Evolutionary conservation across 1,140 invertebrate genomes (phyloP), one percentile per base, ranked within the genome.

Genomic region (Drosophila setifemur): DNA sequence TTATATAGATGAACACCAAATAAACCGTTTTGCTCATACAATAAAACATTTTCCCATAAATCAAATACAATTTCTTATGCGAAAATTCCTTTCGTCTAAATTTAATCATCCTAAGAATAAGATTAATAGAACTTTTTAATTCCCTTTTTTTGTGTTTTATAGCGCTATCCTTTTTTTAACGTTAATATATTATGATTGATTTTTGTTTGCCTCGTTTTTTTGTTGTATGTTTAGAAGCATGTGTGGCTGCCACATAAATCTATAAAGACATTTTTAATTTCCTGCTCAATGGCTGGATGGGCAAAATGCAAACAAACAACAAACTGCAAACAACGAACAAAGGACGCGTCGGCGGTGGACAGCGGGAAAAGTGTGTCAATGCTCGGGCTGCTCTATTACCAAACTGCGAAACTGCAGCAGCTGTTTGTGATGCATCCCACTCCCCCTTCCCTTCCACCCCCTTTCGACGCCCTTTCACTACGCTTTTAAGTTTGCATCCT

Each of bases 231-330:
- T 18, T n/a, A 16, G 16, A 25, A 45, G 16, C 14, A 21, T 31
- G 19, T 31, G 26, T 35, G 39, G 42, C 5, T 28, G 21, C 9
- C 61, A 31, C 29, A 72, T 72, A 72, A 72, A 72, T 71, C 55
- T 50, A 37, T 72, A 52, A 66, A 44, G 78, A 70, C 73, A 78
- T 70, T 70, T 72, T 72, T 63, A 72, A 72, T 72, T 72, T 63
- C 67, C 69, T 63, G 54, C 40, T 72, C 21, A 61, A 68, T 40
- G 49, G 42, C 48, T 16, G 33, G 16, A 37, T 37, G 26, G 29
- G 42, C 69, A 47, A 29, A 53, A 72, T 63, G 43, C 45, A 71
- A 71, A 61, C 45, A 44, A 57, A 70, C 44, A 61, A 35, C 67
- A 44, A 42, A 49, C 55, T 54, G 12, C 61, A 37, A 37, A 23